phyloP scores from a whole-genome alignment of 2,797 vertebrate genomes.

The Ateles fusciceps region DNA sequence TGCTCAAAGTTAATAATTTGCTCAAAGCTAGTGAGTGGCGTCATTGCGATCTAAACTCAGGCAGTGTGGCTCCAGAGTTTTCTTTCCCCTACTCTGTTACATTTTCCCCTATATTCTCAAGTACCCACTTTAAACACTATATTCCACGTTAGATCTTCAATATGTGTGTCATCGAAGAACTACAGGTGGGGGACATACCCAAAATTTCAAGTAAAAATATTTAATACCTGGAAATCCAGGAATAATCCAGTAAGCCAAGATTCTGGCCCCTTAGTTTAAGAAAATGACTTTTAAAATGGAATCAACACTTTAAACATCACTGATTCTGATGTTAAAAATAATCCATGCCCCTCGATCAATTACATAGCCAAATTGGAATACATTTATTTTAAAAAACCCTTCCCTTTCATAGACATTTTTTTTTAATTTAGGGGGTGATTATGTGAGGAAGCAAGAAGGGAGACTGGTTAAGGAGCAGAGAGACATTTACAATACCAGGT shows the following conservation, averaged over 20 bases:
- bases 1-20: not conserved
- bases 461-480: not conserved
- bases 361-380: not conserved
- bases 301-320: not conserved
- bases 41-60: not conserved
- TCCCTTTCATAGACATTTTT: not conserved
- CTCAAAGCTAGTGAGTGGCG: not conserved
- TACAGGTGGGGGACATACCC: not conserved
- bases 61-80: not conserved
- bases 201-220: not conserved
- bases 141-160: not conserved
- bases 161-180: not conserved
- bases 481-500: not conserved
- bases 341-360: not conserved
- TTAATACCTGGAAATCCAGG: not conserved
- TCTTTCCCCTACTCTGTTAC: not conserved
- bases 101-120: not conserved
- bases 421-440: not conserved
- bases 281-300: not conserved
- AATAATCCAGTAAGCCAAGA: not conserved
- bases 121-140: not conserved
- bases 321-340: conserved; percentile 27
- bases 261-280: not conserved
- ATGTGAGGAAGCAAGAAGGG: not conserved
- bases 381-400: not conserved